These are phyloP conservation scores for Lophius americanus DNA, from an alignment of 2,797 vertebrate species.

Conservation along the genomic window DNA sequence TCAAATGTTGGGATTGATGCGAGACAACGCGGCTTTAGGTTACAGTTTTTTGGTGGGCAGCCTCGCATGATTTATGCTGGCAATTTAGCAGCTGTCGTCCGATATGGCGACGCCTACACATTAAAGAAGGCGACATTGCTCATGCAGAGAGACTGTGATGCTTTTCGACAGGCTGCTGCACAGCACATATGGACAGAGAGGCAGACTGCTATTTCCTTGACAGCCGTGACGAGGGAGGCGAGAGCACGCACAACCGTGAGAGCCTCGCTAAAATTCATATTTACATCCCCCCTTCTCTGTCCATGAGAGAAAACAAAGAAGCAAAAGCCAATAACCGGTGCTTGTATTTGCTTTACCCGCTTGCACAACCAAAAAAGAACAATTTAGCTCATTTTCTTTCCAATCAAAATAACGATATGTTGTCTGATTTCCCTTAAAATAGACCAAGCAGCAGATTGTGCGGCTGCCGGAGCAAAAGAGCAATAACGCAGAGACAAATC, in stretches of 20 bases:
- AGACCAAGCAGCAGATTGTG: constrained; percentile 37
- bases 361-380: neutral
- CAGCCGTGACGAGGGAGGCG: constrained; percentile 53
- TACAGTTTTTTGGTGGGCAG: neutral
- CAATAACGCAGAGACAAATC: constrained; percentile 19
- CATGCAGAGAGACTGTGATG: constrained; percentile 25
- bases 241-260: constrained; percentile 54
- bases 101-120: constrained; percentile 45
- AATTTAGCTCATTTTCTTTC: neutral
- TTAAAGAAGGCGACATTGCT: constrained; percentile 15
- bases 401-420: constrained; percentile 22
- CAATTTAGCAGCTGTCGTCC: constrained; percentile 17
- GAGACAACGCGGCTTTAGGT: neutral
- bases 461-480: constrained; percentile 17
- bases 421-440: constrained; percentile 15
- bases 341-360: neutral
- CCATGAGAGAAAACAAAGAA: constrained; percentile 47
- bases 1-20: neutral
- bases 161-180: constrained; percentile 39
- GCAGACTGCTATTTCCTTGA: constrained; percentile 72
- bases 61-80: constrained; percentile 15
- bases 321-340: neutral
- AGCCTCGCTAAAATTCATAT: constrained; percentile 31
- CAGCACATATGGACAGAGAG: constrained; percentile 55
- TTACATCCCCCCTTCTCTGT: constrained; percentile 6